phyloP scores from a whole-genome alignment of 2,113 vertebrate species.

The Megaptera novaeangliae region DNA sequence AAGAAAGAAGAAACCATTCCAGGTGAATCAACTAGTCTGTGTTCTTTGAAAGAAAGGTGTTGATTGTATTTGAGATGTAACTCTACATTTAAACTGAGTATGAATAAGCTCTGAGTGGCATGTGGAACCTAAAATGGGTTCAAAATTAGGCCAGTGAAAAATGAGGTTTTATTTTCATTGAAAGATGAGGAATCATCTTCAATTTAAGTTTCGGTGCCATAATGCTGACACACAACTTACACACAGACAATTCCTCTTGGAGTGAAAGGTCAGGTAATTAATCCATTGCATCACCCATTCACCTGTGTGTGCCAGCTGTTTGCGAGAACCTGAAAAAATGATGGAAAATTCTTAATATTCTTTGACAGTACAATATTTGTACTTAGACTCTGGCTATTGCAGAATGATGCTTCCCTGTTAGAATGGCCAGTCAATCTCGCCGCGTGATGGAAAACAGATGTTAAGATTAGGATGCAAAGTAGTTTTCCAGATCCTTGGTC shows the following conservation, averaged over 20 bases:
- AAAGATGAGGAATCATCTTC: constrained; percentile 48
- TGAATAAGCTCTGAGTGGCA: background rate
- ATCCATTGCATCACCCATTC: constrained; percentile 43
- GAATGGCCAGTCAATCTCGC: constrained; percentile 83
- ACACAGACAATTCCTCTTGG: constrained; percentile 34
- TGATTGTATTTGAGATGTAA: background rate
- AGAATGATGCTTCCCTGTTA: constrained; percentile 77
- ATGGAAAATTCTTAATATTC: constrained; percentile 79
- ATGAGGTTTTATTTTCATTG: constrained; percentile 37
- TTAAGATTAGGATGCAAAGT: constrained; percentile 86
- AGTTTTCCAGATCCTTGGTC: constrained; percentile 86
- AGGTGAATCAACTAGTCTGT: background rate
- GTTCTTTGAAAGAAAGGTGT: background rate
- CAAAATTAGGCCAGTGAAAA: constrained; percentile 50
- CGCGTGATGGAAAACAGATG: constrained; percentile 86
- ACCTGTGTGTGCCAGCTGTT: constrained; percentile 72
- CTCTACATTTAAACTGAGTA: background rate
- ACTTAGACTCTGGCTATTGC: constrained; percentile 70
- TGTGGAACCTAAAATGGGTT: constrained; percentile 22
- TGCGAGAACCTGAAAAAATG: constrained; percentile 65
- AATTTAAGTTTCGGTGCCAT: constrained; percentile 50
- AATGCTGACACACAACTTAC: constrained; percentile 39
- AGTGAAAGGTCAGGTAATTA: constrained; percentile 58
- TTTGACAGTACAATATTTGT: constrained; percentile 80
- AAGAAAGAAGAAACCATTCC: background rate